These are phyloP conservation scores for Felis chaus DNA, from an alignment of 2,113 vertebrate species.

Conservation along the genomic window DNA sequence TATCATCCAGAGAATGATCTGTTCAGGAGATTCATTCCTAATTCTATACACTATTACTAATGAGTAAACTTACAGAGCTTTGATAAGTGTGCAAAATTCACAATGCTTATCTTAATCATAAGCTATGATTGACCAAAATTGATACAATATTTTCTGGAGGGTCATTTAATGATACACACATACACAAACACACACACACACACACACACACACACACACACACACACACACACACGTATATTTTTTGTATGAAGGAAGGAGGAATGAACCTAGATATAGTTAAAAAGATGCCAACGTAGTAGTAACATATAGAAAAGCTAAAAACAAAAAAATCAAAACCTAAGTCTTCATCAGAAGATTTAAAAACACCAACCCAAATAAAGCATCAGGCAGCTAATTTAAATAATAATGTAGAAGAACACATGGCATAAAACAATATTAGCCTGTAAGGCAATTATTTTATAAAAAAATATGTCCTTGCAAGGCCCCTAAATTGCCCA, in stretches of 20 bases:
- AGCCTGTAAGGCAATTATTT: not conserved
- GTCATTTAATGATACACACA: not conserved
- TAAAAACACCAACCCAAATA: not conserved
- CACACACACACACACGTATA: not conserved
- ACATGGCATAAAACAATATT: not conserved
- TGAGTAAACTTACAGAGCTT: not conserved
- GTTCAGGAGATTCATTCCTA: not conserved
- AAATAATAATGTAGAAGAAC: not conserved
- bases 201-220: not conserved
- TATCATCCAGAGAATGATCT: not conserved
- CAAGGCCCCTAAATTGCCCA: not conserved
- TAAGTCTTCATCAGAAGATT: not conserved
- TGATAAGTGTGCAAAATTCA: not conserved
- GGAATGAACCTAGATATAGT: not conserved
- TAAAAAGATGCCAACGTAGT: not conserved
- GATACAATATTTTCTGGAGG: not conserved
- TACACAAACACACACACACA: not conserved
- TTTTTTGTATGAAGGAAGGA: not conserved
- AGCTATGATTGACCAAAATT: not conserved
- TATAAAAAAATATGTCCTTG: not conserved
- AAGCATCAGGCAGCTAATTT: not conserved
- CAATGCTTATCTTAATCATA: not conserved
- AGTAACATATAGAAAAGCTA: not conserved
- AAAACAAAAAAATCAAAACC: not conserved
- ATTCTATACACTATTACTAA: not conserved